Evolutionary conservation across 2,797 vertebrate species (phyloP), one percentile per base, ranked within the genome.

Genomic region (Enteromius viviparus): DNA sequence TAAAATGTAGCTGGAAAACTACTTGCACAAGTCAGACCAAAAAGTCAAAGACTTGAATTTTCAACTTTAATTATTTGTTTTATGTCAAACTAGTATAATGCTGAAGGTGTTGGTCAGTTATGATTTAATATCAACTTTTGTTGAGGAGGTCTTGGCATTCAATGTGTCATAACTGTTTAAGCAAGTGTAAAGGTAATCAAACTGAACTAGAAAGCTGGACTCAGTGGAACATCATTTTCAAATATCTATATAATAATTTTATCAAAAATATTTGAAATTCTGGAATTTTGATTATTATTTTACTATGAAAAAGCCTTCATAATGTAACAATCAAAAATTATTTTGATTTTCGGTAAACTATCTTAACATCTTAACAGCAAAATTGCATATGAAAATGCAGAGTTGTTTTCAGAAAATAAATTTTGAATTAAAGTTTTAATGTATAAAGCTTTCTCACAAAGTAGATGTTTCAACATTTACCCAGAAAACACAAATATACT

Each of bases 11-110:
- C 76, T 49, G 76, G 12, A 4, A 21, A 19, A 2, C 29, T 15
- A 75, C 26, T 66, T 34, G 19, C 5, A 19, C 15, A 21, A 53
- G 7, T 21, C 1, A 40, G 51, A 17, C 17, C 23, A 29, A 14
- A 21, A 45, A 12, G 23, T 77, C 58, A 77, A 32, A 32, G 37
- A 32, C 75, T 60, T 77, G 40, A 72, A 64, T 65, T 49, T 6
- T 29, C 2, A 32, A 21, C 60, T 65, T 65, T 65, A 49, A 64
- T 34, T 11, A 19, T 15, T 42, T 49, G 60, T 34, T 49, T 23
- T 9, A 55, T 78, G 19, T 47, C 26, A 51, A n/a, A 32, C 11
- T n/a, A 60, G 55, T 71, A 34, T 55, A 75, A 37, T 55, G 71
- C 10, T 37, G 10, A 53, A 37, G 21, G 11, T 53, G 21, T 34